Conservation (phyloP, 2,888 invertebrate genomes). For the Tinea pellionella region DNA sequence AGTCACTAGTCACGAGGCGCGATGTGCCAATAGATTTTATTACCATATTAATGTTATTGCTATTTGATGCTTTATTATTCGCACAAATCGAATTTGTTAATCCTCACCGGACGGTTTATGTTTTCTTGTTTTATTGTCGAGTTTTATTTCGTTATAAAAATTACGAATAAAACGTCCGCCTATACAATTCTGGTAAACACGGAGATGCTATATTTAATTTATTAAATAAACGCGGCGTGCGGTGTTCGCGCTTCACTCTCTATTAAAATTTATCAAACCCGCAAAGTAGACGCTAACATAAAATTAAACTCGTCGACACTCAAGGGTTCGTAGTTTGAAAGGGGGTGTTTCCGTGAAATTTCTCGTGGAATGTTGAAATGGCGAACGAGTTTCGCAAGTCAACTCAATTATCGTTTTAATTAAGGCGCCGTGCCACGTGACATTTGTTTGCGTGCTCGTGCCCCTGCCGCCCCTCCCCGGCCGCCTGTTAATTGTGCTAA, state of each 20-base stretch:
- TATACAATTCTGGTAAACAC: background rate
- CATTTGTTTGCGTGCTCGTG: slow-evolving; percentile 69
- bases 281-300: slow-evolving; percentile 67
- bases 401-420: slow-evolving; percentile 71
- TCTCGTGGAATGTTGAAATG: slow-evolving; percentile 65
- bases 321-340: slow-evolving; percentile 61
- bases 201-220: no score
- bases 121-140: slow-evolving; percentile 6
- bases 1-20: slow-evolving; percentile 20
- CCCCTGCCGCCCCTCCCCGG: slow-evolving; percentile 29
- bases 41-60: slow-evolving; percentile 22
- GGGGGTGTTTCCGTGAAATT: slow-evolving; percentile 60
- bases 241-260: slow-evolving; percentile 31
- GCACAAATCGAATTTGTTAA: slow-evolving; percentile 9
- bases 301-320: slow-evolving; percentile 68
- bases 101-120: slow-evolving; percentile 3
- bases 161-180: background rate
- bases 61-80: slow-evolving; percentile 17
- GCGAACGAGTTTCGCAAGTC: slow-evolving; percentile 69
- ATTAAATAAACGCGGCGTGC: background rate
- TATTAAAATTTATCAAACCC: slow-evolving; percentile 63
- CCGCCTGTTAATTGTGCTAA: slow-evolving; percentile 67
- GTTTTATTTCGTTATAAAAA: background rate
- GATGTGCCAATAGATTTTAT: slow-evolving; percentile 24
- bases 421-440: slow-evolving; percentile 67